phyloP scores from a whole-genome alignment of 2,113 vertebrate species.

The Pyrgilauda ruficollis region DNA sequence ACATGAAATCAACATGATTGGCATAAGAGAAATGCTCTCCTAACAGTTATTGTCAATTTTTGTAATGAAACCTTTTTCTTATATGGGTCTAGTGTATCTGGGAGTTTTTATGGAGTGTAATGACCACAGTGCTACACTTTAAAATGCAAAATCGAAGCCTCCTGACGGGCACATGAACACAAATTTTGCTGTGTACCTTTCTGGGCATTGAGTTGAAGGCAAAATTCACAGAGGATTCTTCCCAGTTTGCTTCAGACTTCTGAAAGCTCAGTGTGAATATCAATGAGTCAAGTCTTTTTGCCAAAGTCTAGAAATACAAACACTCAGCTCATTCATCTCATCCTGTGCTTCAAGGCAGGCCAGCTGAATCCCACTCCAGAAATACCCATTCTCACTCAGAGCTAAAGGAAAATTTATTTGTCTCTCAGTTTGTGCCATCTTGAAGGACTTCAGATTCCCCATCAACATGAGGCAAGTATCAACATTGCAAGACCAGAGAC shows the following conservation, averaged over 20 bases:
- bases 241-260: not conserved
- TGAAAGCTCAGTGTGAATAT: not conserved
- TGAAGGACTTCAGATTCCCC: not conserved
- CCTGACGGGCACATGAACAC: not conserved
- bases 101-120: not conserved
- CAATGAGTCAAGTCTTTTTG: not conserved
- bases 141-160: not conserved
- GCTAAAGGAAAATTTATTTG: not conserved
- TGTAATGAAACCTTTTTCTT: not conserved
- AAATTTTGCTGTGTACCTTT: not conserved
- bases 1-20: not conserved
- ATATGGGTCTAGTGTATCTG: not conserved
- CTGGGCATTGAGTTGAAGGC: not conserved
- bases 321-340: not conserved
- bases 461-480: not conserved
- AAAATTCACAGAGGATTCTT: not conserved
- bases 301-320: not conserved
- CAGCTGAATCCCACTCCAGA: not conserved
- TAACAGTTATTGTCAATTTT: not conserved
- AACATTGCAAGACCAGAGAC: not conserved
- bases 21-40: not conserved
- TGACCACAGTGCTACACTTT: not conserved
- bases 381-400: not conserved
- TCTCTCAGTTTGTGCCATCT: not conserved
- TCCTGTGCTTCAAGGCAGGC: not conserved